phyloP scores from a whole-genome alignment of 2,113 vertebrate genomes.

The Panthera tigris region DNA sequence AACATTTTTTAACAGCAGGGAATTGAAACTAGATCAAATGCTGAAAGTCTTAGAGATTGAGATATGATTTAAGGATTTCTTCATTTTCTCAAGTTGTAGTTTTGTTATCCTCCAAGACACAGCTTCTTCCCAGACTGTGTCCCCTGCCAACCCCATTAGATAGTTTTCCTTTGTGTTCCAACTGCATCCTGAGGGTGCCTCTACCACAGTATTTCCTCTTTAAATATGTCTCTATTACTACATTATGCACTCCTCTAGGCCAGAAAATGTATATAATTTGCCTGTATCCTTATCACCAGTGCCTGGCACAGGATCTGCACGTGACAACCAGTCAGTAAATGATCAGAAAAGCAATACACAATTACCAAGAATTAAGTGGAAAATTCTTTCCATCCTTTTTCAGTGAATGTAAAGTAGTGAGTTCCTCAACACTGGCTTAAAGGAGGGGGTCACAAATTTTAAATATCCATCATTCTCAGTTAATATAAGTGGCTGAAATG shows the following conservation, averaged over 20 bases:
- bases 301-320: not conserved
- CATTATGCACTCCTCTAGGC: not conserved
- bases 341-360: not conserved
- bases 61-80: not conserved
- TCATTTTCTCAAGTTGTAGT: not conserved
- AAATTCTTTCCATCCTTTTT: not conserved
- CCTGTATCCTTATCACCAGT: not conserved
- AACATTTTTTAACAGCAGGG: not conserved
- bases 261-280: not conserved
- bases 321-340: not conserved
- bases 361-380: not conserved
- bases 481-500: not conserved
- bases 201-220: not conserved
- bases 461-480: not conserved
- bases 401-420: not conserved
- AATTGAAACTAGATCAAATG: not conserved
- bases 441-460: not conserved
- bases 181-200: not conserved
- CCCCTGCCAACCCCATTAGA: not conserved
- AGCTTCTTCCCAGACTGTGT: not conserved
- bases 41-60: not conserved
- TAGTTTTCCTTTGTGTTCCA: not conserved
- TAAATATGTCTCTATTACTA: not conserved
- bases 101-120: not conserved
- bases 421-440: not conserved